phyloP scores from a whole-genome alignment of 2,888 invertebrate genomes.

The Amblyteles armatorius region DNA sequence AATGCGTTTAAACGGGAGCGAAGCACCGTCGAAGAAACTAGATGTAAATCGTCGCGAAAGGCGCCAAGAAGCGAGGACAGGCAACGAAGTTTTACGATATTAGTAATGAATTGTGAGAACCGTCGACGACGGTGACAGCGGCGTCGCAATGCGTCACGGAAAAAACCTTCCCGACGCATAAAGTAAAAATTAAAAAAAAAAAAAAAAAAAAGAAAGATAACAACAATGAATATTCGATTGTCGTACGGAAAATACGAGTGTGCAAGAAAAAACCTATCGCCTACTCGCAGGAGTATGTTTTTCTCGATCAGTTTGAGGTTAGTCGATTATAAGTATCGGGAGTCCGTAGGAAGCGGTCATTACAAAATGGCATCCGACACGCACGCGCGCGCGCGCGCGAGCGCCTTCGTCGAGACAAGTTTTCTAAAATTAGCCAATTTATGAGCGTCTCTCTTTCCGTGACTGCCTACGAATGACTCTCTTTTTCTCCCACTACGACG shows the following conservation, averaged over 20 bases:
- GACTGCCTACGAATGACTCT: conserved; percentile 72
- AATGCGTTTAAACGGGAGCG: conserved; percentile 16
- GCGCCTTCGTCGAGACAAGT: conserved; percentile 72
- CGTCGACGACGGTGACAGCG: conserved; percentile 35
- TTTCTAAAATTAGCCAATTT: conserved; percentile 77
- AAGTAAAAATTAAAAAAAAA: conserved; percentile 3
- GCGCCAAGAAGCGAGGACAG: conserved; percentile 59
- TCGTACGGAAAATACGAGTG: conserved; percentile 63
- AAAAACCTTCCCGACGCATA: conserved; percentile 4
- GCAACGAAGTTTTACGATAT: conserved; percentile 60
- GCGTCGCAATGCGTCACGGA: neutral
- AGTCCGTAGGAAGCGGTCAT: conserved; percentile 68
- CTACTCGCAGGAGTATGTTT: conserved; percentile 20
- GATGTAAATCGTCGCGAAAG: conserved; percentile 57
- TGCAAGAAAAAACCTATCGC: conserved; percentile 31
- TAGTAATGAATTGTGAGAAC: conserved; percentile 60
- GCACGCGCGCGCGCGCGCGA: conserved; percentile 8
- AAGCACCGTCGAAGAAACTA: conserved; percentile 31
- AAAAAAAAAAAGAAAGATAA: neutral
- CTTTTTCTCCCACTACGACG: conserved; percentile 58
- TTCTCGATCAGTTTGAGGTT: conserved; percentile 43
- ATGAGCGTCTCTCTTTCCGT: conserved; percentile 73
- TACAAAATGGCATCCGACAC: conserved; percentile 72
- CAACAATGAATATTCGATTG: conserved; percentile 42
- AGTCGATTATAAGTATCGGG: conserved; percentile 60